Evolutionary conservation across 2,797 vertebrate species (phyloP).

Genomic region (Gadopsis bispinosus): DNA sequence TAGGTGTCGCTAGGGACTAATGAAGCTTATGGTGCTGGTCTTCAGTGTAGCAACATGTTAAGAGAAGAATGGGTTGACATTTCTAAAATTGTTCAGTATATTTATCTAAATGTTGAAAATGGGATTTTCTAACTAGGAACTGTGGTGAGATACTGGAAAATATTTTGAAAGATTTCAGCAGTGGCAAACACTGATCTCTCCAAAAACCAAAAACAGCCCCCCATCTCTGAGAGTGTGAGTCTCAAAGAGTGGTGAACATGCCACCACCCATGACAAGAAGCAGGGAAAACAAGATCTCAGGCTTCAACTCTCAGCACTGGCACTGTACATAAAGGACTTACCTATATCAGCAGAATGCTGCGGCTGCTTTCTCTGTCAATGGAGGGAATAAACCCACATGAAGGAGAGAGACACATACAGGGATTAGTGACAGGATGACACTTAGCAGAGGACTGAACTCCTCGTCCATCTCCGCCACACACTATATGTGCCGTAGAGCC

Average conservation of each 20-base stretch:
- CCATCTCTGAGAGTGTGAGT: constrained; percentile 53
- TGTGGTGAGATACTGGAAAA: constrained; percentile 16
- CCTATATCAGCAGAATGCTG: constrained; percentile 85
- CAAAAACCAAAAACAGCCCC: constrained; percentile 38
- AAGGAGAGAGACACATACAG: constrained; percentile 87
- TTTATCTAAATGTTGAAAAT: constrained; percentile 2
- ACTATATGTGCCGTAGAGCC: constrained; percentile 51
- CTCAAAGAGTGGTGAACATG: constrained; percentile 62
- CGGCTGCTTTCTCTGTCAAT: constrained; percentile 86
- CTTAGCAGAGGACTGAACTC: constrained; percentile 71
- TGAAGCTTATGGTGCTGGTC: constrained; percentile 11
- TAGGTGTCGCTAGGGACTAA: neutral
- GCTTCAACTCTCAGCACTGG: constrained; percentile 70
- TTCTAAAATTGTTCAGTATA: constrained; percentile 64
- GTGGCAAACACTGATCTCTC: constrained; percentile 45
- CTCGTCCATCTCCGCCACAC: constrained; percentile 65
- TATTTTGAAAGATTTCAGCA: constrained; percentile 28
- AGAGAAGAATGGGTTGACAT: constrained; percentile 46
- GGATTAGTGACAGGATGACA: constrained; percentile 84
- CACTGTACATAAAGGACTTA: constrained; percentile 82
- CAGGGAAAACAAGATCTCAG: constrained; percentile 64
- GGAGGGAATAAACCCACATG: constrained; percentile 84
- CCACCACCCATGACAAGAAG: constrained; percentile 69
- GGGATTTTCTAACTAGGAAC: constrained; percentile 1
- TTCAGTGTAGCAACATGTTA: constrained; percentile 43